Evolutionary conservation across 2,113 vertebrate species (phyloP).

Genomic region (Callaeas wilsoni): DNA sequence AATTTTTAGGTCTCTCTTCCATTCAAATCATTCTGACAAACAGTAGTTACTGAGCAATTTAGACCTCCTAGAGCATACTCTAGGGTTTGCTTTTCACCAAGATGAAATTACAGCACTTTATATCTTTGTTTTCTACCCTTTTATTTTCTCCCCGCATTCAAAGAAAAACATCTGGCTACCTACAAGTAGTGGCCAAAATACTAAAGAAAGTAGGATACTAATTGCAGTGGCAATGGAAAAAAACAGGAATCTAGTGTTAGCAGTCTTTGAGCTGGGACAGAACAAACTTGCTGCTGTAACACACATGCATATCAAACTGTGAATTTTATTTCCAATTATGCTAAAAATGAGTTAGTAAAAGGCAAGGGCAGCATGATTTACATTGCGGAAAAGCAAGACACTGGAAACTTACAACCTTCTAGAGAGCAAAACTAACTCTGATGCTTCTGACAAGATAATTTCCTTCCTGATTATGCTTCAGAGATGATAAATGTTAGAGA

Average conservation of each 20-base stretch:
- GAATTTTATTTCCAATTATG: background rate
- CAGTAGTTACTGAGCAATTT: background rate
- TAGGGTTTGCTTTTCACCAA: background rate
- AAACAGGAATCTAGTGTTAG: background rate
- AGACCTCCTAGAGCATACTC: background rate
- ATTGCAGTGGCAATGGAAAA: background rate
- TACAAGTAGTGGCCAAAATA: background rate
- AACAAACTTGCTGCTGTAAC: background rate
- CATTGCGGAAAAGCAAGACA: background rate
- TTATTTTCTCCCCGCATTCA: background rate
- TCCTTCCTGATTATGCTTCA: slow-evolving; percentile 10
- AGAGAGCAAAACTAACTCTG: background rate
- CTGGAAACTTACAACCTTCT: background rate
- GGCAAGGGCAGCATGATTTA: background rate
- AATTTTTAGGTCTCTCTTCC: background rate
- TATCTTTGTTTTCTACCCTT: background rate
- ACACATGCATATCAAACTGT: background rate
- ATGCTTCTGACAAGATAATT: slow-evolving; percentile 23
- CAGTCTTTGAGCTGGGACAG: background rate
- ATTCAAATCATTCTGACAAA: background rate
- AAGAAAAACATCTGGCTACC: background rate
- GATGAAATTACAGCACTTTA: background rate
- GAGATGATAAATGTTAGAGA: background rate
- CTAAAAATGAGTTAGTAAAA: background rate
- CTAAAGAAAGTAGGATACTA: background rate